Evolutionary conservation across 2,797 vertebrate species (phyloP).

Genomic region (Dendrocincla tyrannina): DNA sequence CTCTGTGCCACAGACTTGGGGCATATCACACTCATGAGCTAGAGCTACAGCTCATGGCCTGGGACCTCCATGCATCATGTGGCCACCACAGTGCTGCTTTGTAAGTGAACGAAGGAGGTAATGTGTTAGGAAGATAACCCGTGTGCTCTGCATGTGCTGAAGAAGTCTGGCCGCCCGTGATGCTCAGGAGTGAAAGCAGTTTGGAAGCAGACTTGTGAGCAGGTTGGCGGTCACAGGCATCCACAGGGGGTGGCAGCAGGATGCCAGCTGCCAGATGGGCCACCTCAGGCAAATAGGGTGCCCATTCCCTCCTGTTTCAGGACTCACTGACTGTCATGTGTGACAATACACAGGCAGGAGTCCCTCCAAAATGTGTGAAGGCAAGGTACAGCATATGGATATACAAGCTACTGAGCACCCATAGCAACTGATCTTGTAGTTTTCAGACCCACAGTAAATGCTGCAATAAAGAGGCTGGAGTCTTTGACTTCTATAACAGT

Average conservation of each 20-base stretch:
- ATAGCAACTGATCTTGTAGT: neutral
- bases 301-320: neutral
- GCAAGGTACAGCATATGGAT: neutral
- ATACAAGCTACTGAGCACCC: neutral
- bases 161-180: neutral
- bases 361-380: neutral
- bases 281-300: neutral
- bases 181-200: neutral
- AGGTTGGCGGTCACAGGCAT: neutral
- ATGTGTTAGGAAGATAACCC: neutral
- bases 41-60: neutral
- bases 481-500: neutral
- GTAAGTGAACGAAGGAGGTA: fast-evolving
- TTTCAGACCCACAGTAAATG: neutral
- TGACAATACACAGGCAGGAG: neutral
- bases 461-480: neutral
- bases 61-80: neutral
- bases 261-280: neutral
- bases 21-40: fast-evolving
- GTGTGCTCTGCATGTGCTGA: neutral
- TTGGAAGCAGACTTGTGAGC: neutral
- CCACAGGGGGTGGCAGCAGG: neutral
- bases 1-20: neutral
- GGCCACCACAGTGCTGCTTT: neutral
- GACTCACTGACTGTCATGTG: neutral